phyloP scores from a whole-genome alignment of 2,113 vertebrate species.

The Todiramphus saurophagus region DNA sequence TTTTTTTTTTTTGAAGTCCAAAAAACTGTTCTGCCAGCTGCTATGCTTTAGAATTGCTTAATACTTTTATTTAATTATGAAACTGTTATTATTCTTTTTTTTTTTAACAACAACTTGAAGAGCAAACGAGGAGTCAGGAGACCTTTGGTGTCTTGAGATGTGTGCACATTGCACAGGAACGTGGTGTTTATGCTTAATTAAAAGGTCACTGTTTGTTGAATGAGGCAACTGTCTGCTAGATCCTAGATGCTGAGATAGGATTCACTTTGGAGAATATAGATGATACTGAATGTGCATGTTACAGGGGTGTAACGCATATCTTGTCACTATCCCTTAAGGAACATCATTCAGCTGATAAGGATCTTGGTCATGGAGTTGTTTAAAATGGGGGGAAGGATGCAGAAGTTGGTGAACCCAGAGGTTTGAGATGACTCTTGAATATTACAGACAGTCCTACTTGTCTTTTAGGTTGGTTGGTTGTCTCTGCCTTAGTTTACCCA shows the following conservation, averaged over 20 bases:
- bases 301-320: background rate
- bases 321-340: background rate
- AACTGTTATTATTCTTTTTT: background rate
- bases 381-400: background rate
- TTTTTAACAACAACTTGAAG: background rate
- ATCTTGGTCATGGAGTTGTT: background rate
- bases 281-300: background rate
- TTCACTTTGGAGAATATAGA: background rate
- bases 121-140: background rate
- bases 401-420: background rate
- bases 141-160: background rate
- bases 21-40: background rate
- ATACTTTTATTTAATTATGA: background rate
- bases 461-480: background rate
- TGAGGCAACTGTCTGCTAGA: background rate
- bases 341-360: background rate
- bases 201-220: background rate
- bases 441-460: background rate
- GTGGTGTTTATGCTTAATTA: background rate
- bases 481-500: background rate
- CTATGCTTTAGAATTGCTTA: conserved; percentile 3
- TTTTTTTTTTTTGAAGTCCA: background rate
- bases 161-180: background rate
- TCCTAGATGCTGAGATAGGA: background rate
- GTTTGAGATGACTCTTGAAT: background rate